Conservation (phyloP, 2,113 vertebrate species). For the Tragelaphus imberbis region DNA sequence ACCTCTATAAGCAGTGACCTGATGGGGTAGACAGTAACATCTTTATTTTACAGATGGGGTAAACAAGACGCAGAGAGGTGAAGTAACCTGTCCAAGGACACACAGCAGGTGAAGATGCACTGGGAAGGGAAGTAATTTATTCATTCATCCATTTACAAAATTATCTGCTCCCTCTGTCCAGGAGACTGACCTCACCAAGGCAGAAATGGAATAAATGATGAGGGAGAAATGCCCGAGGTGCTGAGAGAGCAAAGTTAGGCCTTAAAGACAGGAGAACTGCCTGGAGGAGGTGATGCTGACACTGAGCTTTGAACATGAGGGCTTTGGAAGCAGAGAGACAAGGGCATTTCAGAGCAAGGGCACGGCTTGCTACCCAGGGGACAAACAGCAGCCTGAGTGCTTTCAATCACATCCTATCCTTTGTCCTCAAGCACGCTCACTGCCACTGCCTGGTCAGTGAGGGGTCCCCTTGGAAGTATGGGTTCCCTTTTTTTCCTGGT, state of each 20-base stretch:
- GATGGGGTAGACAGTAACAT: rapidly evolving
- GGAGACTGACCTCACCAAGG: too few relatives aligned
- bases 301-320: neutral
- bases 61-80: neutral
- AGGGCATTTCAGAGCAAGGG: neutral
- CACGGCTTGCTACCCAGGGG: rapidly evolving
- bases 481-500: neutral
- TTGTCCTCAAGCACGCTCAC: neutral
- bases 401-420: rapidly evolving
- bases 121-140: neutral
- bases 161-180: neutral
- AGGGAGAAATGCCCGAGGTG: neutral
- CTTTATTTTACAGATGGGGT: neutral
- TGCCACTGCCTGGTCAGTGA: neutral
- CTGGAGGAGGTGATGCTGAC: neutral
- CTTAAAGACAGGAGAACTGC: neutral
- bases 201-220: neutral
- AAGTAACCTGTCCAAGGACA: neutral
- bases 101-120: neutral
- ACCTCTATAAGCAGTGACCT: neutral
- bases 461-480: rapidly evolving
- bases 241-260: neutral
- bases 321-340: neutral
- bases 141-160: neutral
- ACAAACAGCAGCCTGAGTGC: neutral